Evolutionary conservation across 1,140 invertebrate species (phyloP), one percentile per base, ranked within the genome.

Genomic region (Lepidurus packardi): DNA sequence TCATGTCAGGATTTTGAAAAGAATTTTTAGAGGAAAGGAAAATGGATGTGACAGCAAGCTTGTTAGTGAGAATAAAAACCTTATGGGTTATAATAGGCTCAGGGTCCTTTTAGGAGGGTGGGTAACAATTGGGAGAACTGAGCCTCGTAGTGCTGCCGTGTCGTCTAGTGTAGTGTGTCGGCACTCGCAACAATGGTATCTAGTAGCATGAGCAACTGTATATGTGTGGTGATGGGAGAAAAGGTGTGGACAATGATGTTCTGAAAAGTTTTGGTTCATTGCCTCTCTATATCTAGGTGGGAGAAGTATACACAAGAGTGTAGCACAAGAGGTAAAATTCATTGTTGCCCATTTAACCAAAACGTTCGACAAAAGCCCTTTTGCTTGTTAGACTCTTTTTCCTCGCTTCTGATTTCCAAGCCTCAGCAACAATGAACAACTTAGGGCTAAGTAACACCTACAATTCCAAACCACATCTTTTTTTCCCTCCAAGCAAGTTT

Each of bases 221-320:
- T 65, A 65, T 65, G 53, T 65, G 53, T 65, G 53, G 53, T 16
- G 53, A 65, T 65, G 53, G 53, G 13, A 65, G 21, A 21, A 65
- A 65, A 65, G 53, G 53, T 65, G 53, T 65, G 53, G 53, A 65
- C 53, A 65, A 65, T 65, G 34, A 65, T 21, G 53, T 65, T 65
- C 53, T 65, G 21, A 65, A 65, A 65, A 65, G 53, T 65, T 16
- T 65, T 65, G 53, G 53, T 65, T 65, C 53, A 65, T 65, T 65
- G 53, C 53, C 53, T 65, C 53, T 65, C 1, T 65, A 65, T 65
- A 16, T 34, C 34, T 65, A 21, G 53, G 53, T 65, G 53, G n/a
- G 10, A 65, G 21, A 21, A n/a, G 8, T 65, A 65, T 21, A 65
- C 53, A 65, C 34, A 34, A 34, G 53, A 65, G 53, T 16, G 8